phyloP scores from a whole-genome alignment of 2,888 invertebrate genomes.

The Sipha maydis region DNA sequence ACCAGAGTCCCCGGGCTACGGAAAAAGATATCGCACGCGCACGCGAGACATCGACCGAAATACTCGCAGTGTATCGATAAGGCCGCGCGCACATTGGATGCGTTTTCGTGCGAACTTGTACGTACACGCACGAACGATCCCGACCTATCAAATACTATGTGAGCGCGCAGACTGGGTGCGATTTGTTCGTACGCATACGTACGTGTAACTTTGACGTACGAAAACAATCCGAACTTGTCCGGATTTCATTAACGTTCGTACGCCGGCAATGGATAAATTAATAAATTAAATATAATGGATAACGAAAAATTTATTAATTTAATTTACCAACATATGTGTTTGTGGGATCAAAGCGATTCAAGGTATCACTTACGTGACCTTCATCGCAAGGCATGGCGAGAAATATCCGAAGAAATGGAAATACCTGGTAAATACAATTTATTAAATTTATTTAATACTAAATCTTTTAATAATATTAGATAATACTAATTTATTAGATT shows the following conservation, averaged over 20 bases:
- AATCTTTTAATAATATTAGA: slow-evolving; percentile 19
- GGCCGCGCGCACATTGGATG: not conserved
- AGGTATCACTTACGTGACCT: slow-evolving; percentile 30
- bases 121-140: slow-evolving; percentile 5
- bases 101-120: not conserved
- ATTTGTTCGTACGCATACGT: not conserved
- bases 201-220: not conserved
- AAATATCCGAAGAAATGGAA: slow-evolving; percentile 32
- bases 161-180: not conserved
- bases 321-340: slow-evolving; percentile 21
- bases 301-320: not conserved
- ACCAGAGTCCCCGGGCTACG: no score
- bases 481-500: slow-evolving; percentile 23
- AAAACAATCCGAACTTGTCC: not conserved
- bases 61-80: no score
- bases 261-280: not conserved
- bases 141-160: not conserved
- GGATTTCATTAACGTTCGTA: slow-evolving; percentile 8
- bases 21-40: no score
- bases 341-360: slow-evolving; percentile 32
- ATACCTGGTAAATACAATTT: slow-evolving; percentile 28
- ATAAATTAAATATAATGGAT: slow-evolving; percentile 24
- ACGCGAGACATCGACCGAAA: no score
- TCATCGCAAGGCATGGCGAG: slow-evolving; percentile 29
- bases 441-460: slow-evolving; percentile 30